Evolutionary conservation across 2,797 vertebrate species (phyloP).

Genomic region (Myotis pilosus): DNA sequence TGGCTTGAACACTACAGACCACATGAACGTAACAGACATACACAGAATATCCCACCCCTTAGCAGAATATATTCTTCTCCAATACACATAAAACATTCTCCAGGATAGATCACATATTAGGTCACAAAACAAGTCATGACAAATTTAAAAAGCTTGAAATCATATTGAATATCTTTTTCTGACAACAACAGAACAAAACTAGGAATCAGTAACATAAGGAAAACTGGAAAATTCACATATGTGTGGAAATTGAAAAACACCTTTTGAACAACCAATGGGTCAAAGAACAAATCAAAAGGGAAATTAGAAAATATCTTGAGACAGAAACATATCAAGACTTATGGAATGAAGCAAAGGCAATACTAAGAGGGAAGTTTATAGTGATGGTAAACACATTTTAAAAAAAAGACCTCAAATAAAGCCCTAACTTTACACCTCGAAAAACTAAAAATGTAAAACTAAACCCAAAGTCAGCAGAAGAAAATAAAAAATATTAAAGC

Average conservation of each 20-base stretch:
- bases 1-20: background rate
- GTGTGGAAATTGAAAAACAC: background rate
- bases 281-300: background rate
- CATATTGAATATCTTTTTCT: background rate
- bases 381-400: background rate
- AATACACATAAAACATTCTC: background rate
- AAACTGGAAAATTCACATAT: constrained; percentile 30
- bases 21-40: background rate
- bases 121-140: background rate
- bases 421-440: background rate
- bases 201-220: background rate
- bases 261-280: background rate
- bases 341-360: background rate
- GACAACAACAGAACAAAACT: background rate
- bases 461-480: background rate
- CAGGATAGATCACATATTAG: background rate
- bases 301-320: constrained; percentile 25
- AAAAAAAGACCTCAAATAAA: background rate
- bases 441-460: background rate
- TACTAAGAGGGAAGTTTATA: background rate
- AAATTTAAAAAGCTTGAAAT: constrained; percentile 32
- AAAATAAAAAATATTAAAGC: background rate
- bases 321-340: background rate
- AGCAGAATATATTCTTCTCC: background rate
- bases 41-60: background rate